A percentile compares a stretch with the other conserved stretches of the same genome.
These are phyloP conservation scores for Margaritifera margaritifera DNA, from an alignment of 2,888 invertebrate species.

Conservation along the genomic window DNA sequence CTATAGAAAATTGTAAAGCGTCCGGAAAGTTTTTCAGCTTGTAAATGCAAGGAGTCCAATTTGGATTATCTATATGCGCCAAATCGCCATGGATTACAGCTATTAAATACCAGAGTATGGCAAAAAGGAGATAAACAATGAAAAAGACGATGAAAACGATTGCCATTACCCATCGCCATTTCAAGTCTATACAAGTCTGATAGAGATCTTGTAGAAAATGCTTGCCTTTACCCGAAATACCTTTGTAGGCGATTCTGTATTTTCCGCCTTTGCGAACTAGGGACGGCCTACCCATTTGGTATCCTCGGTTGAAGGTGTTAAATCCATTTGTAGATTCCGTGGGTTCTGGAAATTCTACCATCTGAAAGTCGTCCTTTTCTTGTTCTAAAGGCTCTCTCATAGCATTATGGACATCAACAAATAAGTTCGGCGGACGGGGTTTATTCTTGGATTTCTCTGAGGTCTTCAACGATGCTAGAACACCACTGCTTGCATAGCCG, in stretches of 20 bases:
- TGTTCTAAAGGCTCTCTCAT: neutral
- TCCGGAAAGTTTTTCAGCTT: constrained; percentile 90
- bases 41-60: constrained; percentile 74
- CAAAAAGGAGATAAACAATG: constrained; percentile 91
- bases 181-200: constrained; percentile 93
- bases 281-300: constrained; percentile 48
- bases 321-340: constrained; percentile 17
- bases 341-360: constrained; percentile 45
- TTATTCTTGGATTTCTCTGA: no score
- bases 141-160: constrained; percentile 90
- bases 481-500: no score
- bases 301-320: constrained; percentile 30
- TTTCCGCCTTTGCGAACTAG: constrained; percentile 97
- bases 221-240: constrained; percentile 73
- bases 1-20: constrained; percentile 94
- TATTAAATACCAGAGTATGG: constrained; percentile 72
- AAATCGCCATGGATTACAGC: constrained; percentile 71
- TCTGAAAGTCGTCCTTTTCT: constrained; percentile 30
- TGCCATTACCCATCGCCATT: constrained; percentile 88
- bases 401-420: no score
- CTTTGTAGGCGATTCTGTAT: constrained; percentile 94
- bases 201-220: constrained; percentile 82
- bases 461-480: no score
- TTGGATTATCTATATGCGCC: constrained; percentile 44
- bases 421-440: no score